Evolutionary conservation across 2,888 invertebrate species (phyloP).

Genomic region (Erebia palarica): DNA sequence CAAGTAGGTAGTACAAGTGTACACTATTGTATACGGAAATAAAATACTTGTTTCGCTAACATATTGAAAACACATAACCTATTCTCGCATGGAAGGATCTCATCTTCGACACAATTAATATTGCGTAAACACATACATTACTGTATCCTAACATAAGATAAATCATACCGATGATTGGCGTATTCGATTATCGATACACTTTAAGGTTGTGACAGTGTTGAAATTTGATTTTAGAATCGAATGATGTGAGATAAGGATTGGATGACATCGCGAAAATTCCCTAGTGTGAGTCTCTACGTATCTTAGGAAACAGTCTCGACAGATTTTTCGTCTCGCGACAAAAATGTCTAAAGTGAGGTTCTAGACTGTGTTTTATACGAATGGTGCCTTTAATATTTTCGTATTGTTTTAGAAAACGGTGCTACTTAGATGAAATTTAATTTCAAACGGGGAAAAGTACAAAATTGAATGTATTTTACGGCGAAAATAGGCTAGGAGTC

Average conservation of each 20-base stretch:
- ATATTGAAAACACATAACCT: neutral
- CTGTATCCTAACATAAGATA: no score
- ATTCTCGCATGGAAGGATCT: no score
- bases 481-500: constrained; percentile 21
- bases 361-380: constrained; percentile 14
- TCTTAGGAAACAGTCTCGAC: neutral
- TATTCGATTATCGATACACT: no score
- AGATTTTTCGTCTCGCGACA: neutral
- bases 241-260: no score
- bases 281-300: neutral
- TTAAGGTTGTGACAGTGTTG: no score
- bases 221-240: no score
- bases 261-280: no score
- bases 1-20: neutral
- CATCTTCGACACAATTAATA: no score
- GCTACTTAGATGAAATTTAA: constrained; percentile 41
- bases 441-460: constrained; percentile 34
- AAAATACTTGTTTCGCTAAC: neutral
- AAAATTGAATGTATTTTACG: constrained; percentile 31
- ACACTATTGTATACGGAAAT: neutral
- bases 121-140: no score
- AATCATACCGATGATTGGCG: no score
- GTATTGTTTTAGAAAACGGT: constrained; percentile 36
- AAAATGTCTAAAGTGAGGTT: constrained; percentile 7
- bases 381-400: constrained; percentile 43